Evolutionary conservation across 2,113 vertebrate species (phyloP), one percentile per base, ranked within the genome.

Genomic region (Gadus chalcogrammus): DNA sequence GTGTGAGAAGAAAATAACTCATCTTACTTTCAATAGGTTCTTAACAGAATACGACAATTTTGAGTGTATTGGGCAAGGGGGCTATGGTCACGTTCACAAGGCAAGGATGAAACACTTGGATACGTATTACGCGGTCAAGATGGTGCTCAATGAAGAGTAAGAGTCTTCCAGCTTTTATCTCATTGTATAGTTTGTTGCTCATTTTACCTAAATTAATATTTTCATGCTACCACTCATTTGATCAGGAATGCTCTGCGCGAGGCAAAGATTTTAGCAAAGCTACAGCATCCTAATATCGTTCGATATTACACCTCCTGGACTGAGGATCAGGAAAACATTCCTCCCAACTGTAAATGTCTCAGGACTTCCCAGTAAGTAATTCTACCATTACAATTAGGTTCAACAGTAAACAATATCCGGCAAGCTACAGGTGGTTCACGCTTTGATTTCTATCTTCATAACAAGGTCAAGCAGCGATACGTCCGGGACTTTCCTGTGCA

Each of bases 201-300:
- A 48, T 48, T 8, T 48, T 1, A 9, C 42, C 24, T 58, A 13
- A 58, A 58, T 17, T 58, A 16, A 58, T n/a, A 17, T 17, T 58
- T 58, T 16, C 15, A 17, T 58, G 16, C 24, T 15, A 1, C 5
- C 59, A 64, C 31, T 35, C 18, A 11, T 8, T 73, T 52, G 1
- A 71, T 7, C 72, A 92, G 90, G 27, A 92, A 91, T 84, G 69
- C 91, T 69, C 42, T 61, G 5, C 71, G 85, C 8, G 92, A 93
- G 75, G 87, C 88, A 15, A 0, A 0, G 1, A 84, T 85, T 0
- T 77, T 93, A 60, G 77, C 86, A 35, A 61, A 70, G 0, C 86
- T 93, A 35, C 31, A 71, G 0, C 90, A 93, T 67, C 0, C 1
- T 15, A 90, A 93, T 66, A 93, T 93, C 62, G 87, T 93, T 58